Conservation (phyloP, 2,113 vertebrate genomes). For the Garra rufa region DNA sequence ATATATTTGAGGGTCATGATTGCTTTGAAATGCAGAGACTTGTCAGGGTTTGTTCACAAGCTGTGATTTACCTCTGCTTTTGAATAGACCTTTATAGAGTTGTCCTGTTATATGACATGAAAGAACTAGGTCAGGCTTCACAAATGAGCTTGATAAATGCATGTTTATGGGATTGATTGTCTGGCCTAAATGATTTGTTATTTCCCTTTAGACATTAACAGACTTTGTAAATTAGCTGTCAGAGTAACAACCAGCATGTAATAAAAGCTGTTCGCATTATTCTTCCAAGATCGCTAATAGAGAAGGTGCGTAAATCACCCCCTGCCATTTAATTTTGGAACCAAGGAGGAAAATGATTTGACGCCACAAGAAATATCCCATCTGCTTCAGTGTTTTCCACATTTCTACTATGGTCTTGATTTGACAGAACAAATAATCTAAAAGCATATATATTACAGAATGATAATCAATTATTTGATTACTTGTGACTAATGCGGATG, state of each 20-base stretch:
- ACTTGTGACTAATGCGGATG: neutral
- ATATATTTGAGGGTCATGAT: neutral
- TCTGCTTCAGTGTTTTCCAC: neutral
- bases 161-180: slow-evolving; percentile 33
- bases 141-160: slow-evolving; percentile 49
- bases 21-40: neutral
- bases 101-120: slow-evolving; percentile 10
- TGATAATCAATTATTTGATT: neutral
- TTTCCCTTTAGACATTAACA: slow-evolving; percentile 42
- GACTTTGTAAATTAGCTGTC: slow-evolving; percentile 35
- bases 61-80: slow-evolving; percentile 6
- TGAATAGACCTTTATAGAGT: slow-evolving; percentile 23
- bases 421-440: neutral
- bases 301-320: slow-evolving; percentile 5
- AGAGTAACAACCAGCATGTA: slow-evolving; percentile 39
- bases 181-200: slow-evolving; percentile 44
- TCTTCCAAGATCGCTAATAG: slow-evolving; percentile 28
- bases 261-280: slow-evolving; percentile 43
- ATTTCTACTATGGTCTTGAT: neutral
- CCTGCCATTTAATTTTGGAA: neutral
- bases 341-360: neutral
- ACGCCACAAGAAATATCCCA: neutral
- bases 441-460: neutral
- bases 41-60: neutral
- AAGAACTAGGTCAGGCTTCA: slow-evolving; percentile 27